phyloP scores from a whole-genome alignment of 2,888 invertebrate genomes.

The Epinotia demarniana region DNA sequence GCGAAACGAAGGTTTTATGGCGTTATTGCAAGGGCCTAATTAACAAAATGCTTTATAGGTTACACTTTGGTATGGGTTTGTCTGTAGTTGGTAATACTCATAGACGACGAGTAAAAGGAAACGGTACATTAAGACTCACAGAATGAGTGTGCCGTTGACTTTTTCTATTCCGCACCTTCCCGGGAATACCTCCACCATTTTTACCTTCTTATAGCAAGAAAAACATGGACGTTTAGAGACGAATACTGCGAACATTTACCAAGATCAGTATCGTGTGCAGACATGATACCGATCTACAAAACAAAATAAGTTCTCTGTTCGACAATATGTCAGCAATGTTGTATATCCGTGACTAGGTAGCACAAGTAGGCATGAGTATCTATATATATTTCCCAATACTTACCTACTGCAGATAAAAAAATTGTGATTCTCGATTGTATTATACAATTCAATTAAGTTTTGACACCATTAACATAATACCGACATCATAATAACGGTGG shows the following conservation, averaged over 20 bases:
- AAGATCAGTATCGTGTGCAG: too few species aligned
- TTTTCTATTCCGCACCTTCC: neutral
- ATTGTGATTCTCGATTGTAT: neutral
- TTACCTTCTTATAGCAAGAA: neutral
- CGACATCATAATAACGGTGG: constrained; percentile 63
- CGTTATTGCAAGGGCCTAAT: constrained; percentile 29
- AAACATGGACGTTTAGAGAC: neutral
- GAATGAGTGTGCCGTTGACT: neutral
- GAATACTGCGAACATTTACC: neutral
- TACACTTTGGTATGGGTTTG: neutral
- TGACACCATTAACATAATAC: constrained; percentile 54
- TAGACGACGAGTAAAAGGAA: neutral
- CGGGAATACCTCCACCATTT: neutral
- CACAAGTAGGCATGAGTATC: neutral
- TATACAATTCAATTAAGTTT: constrained; percentile 50
- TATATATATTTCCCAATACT: neutral
- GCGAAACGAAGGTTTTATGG: constrained; percentile 39
- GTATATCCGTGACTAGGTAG: neutral
- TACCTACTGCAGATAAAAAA: neutral
- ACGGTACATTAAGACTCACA: too few species aligned
- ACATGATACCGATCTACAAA: too few species aligned
- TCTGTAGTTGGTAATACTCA: neutral
- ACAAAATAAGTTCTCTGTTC: too few species aligned
- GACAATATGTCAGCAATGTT: too few species aligned
- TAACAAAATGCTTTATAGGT: constrained; percentile 10